A percentile compares a stretch with the other conserved stretches of the same genome.
Evolutionary conservation across 2,113 vertebrate species (phyloP).

Genomic region (Vulpes ferrilata): DNA sequence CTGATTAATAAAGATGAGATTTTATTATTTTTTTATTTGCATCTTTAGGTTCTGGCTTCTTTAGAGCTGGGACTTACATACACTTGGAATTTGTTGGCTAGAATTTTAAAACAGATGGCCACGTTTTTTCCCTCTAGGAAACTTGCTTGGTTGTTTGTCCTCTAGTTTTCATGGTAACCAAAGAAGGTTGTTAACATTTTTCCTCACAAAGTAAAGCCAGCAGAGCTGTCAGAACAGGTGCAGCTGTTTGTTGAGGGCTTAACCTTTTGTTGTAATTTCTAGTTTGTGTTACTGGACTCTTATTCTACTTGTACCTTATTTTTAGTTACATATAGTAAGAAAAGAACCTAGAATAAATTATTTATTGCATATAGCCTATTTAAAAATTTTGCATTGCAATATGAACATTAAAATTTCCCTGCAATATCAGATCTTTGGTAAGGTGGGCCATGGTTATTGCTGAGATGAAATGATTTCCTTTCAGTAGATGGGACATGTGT

Average conservation of each 20-base stretch:
- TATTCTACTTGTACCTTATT: background rate
- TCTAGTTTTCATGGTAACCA: slow-evolving; percentile 80
- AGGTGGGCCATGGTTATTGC: background rate
- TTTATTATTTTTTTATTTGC: background rate
- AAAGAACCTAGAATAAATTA: background rate
- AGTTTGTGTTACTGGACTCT: background rate
- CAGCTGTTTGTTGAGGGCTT: slow-evolving; percentile 37
- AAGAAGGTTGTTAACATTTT: slow-evolving; percentile 55
- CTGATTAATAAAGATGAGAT: background rate
- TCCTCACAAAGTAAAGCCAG: slow-evolving; percentile 57
- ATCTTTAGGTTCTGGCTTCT: slow-evolving; percentile 20
- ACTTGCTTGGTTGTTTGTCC: slow-evolving; percentile 71
- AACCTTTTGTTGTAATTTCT: slow-evolving; percentile 34
- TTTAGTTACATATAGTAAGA: slow-evolving; percentile 1
- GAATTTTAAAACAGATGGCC: slow-evolving; percentile 75
- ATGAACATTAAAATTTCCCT: background rate
- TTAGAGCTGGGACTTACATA: background rate
- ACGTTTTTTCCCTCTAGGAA: slow-evolving; percentile 50
- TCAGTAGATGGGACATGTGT: background rate
- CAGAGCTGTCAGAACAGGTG: slow-evolving; percentile 32
- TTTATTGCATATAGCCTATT: background rate
- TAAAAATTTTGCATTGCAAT: slow-evolving; percentile 35
- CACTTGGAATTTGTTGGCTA: slow-evolving; percentile 67
- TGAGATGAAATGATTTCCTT: background rate
- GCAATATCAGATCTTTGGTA: background rate